Evolutionary conservation across 2,797 vertebrate genomes (phyloP).

Genomic region (Lepidocolaptes lacrymiger): DNA sequence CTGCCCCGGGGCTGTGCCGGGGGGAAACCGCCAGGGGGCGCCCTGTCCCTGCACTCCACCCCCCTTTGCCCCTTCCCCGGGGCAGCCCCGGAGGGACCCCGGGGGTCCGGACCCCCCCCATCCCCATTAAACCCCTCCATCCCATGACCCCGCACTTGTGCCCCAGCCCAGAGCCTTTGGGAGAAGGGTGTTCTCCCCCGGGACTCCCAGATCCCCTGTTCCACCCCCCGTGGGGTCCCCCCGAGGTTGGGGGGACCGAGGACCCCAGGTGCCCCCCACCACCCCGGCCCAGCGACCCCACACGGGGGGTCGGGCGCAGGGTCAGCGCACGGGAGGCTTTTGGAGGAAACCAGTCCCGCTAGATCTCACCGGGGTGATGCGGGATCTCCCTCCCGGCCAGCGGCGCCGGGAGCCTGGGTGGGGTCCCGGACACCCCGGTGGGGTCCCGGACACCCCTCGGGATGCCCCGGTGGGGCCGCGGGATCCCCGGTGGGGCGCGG

Average conservation of each 20-base stretch:
- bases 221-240: background rate
- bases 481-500: background rate
- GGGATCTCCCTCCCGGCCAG: background rate
- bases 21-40: slow-evolving; percentile 9
- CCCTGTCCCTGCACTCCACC: background rate
- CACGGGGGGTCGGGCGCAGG: background rate
- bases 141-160: background rate
- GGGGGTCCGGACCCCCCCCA: background rate
- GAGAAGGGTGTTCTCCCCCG: too few relatives aligned
- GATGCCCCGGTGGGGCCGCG: background rate
- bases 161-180: background rate
- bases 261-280: too few relatives aligned
- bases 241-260: background rate
- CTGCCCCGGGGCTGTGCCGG: background rate
- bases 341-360: background rate
- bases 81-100: background rate
- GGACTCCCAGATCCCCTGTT: background rate
- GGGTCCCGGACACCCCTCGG: background rate
- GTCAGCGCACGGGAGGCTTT: background rate
- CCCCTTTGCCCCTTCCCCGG: background rate
- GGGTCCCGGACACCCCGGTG: background rate
- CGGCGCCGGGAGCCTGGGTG: background rate
- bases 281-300: background rate
- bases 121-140: too few relatives aligned
- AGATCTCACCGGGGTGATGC: slow-evolving; percentile 11